phyloP scores from a whole-genome alignment of 2,888 invertebrate species.

The Odontothrips loti region DNA sequence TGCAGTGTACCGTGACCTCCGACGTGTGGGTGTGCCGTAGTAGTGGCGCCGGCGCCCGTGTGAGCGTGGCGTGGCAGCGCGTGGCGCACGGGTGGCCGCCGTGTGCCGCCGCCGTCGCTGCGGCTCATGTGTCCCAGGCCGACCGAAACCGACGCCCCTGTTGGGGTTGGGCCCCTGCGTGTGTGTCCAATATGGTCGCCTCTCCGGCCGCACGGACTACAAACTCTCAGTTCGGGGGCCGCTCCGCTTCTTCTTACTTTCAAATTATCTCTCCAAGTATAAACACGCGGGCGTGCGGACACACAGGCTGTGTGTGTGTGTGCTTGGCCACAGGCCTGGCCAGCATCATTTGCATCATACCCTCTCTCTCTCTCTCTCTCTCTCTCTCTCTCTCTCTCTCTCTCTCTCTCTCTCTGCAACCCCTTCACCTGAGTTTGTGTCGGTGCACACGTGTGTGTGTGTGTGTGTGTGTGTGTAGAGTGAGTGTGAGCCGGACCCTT shows the following conservation, averaged over 20 bases:
- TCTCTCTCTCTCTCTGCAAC: no score
- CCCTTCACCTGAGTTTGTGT: no score
- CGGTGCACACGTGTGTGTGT: neutral
- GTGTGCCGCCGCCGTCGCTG: neutral
- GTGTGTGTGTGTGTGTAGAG: neutral
- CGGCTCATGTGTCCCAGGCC: neutral
- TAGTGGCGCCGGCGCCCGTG: no score
- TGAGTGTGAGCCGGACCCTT: neutral
- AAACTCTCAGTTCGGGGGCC: neutral
- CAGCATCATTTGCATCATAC: neutral
- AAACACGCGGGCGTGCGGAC: constrained; percentile 3
- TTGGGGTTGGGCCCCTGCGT: neutral
- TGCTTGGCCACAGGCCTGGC: neutral
- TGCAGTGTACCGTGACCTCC: no score
- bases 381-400: neutral
- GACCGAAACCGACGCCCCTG: neutral
- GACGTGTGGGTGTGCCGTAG: no score
- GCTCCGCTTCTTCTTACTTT: constrained; percentile 19
- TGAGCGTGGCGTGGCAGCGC: no score
- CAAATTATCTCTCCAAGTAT: constrained; percentile 22
- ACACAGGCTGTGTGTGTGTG: neutral
- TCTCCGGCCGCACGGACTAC: neutral
- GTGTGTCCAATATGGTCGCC: neutral
- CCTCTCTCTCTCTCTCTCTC: neutral
- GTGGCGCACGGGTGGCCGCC: no score